Base-by-base conservation (phyloP, 2,113 vertebrate species). In the Callaeas wilsoni region DNA sequence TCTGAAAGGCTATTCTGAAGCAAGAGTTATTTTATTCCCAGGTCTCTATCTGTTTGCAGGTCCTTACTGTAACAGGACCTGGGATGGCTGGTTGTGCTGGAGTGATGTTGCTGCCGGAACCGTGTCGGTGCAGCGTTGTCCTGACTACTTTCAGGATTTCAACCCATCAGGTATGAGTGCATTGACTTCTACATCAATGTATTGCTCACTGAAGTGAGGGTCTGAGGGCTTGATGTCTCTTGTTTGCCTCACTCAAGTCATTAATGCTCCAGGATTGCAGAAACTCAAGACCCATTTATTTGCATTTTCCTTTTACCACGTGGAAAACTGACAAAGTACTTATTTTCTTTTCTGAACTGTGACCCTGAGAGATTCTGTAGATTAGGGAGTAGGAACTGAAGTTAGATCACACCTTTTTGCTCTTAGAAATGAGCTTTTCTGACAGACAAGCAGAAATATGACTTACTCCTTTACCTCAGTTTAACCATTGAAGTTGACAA, bases 11-110 rank as follows among this genome's bases (percentile, higher is more conserved):
- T 23, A 0, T 30, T 70, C 5, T 21, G 52, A 71, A 73, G 56
- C 12, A 55, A 33, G 33, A 8, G 20, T n/a, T 59, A 7, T 33
- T 94, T 93, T 25, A 67, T 75, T 47, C 19, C 19, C 16, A 7
- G 27, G 10, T 84, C 6, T 91, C 29, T 64, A 4, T 69, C 46
- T 84, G 50, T 78, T 92, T 87, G 14, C 55, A 99, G 99, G 98
- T 37, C 79, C 97, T 33, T 93, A 98, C 95, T 99, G 99, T 96
- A 99, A 99, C 91, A 98, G 99, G 59, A 99, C 99, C 0, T 99
- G 99, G 99, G 99, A 99, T 23, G 99, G 99, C 7, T 99, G 99
- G 99, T 88, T 99, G 75, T 99, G 99, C 87, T 99, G 99, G 99
- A 99, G 98, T 4, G 99, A 99, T 70, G 98, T 98, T 4, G 95